Percentiles rank a stretch among this genome's conserved stretches.
These are phyloP conservation scores for Artibeus jamaicensis DNA, from an alignment of 2,797 vertebrate genomes.

Conservation along the genomic window DNA sequence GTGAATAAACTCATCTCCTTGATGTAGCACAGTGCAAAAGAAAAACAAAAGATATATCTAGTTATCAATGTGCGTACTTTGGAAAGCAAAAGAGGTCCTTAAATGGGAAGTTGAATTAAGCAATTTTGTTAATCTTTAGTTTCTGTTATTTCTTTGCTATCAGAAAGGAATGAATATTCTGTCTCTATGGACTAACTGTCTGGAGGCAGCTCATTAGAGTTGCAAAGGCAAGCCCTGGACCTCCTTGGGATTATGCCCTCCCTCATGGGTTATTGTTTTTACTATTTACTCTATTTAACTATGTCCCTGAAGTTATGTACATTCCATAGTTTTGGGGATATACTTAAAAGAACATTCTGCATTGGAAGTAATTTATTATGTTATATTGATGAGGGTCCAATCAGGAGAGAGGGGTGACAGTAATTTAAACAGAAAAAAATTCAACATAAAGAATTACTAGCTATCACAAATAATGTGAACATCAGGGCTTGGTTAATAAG, in stretches of 20 bases:
- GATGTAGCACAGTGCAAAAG: background rate
- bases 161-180: background rate
- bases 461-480: background rate
- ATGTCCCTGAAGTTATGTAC: background rate
- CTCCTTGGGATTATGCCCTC: background rate
- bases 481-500: background rate
- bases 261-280: background rate
- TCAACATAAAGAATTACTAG: background rate
- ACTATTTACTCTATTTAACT: background rate
- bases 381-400: background rate
- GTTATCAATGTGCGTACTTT: background rate
- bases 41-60: background rate
- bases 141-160: background rate
- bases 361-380: background rate
- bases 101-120: background rate
- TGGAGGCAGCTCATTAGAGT: background rate
- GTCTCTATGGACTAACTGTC: background rate
- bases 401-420: background rate
- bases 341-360: background rate
- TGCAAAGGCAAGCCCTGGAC: background rate
- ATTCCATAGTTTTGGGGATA: background rate
- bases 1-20: background rate
- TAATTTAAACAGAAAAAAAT: background rate
- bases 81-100: background rate
- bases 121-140: background rate